Base-by-base conservation (phyloP, 2,888 invertebrate species). In the Dasysyrphus tricinctus region DNA sequence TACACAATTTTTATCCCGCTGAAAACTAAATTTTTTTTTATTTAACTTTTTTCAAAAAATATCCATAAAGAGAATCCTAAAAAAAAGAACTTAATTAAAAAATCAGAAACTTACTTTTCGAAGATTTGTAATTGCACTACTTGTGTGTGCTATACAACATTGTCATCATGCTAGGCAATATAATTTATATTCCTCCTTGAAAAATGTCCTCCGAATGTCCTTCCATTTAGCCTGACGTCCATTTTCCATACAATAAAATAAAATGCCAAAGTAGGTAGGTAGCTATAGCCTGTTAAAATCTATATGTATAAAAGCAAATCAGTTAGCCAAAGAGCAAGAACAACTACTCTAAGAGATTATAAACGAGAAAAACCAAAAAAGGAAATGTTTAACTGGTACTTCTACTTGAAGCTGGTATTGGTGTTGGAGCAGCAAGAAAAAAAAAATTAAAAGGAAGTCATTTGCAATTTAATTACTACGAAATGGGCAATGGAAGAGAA, bases 381-480 rank as follows among this genome's bases (percentile, higher is more conserved):
- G 54, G 32, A 51, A 77, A 77, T 63, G 75, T 59, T 73, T 69
- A 80, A 77, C 70, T 85, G 49, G 70, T 16, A 3, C 14, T 69
- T 63, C 73, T 51, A 81, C 63, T 63, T 24, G 44, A 16, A 14
- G 7, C 51, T 54, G 14, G 5, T 14, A 1, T 14, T 54, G 8
- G 24, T 29, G 39, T 24, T 42, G 39, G 24, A 4, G 12, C 7
- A 9, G 59, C 39, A 12, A 39, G 12, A 59, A 7, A 57, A 57
- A 3, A 12, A 37, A 16, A 57, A 6, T 32, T 32, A 5, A 81
- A 90, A 90, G 91, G 91, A 92, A 92, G 92, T 92, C 91, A 92
- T 92, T 92, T 92, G 91, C 91, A 92, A 92, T 92, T 92, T 91
- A 92, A 92, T 92, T 92, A 92, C 92, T 90, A 90, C 89, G 90